Conservation (phyloP, 2,888 invertebrate species). For the Zaprionus obscuricornis region DNA sequence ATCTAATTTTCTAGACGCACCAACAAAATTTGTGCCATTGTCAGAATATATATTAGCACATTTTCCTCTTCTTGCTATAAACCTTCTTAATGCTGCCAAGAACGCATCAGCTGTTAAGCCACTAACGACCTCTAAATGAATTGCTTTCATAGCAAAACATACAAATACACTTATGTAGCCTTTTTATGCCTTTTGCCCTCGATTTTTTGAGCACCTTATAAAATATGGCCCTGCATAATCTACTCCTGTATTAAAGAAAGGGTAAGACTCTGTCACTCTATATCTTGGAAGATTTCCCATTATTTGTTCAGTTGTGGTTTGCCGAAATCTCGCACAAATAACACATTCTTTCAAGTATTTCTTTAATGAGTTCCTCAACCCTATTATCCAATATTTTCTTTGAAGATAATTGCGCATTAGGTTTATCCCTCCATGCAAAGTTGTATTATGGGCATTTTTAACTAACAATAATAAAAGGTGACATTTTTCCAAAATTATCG, state of each 20-base stretch:
- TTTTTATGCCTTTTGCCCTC: background rate
- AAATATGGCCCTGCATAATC: slow-evolving; percentile 1
- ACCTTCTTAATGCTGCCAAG: no score
- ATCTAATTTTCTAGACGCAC: no score
- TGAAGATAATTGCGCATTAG: background rate
- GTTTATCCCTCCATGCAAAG: no score
- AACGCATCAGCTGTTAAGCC: background rate
- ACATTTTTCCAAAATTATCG: background rate
- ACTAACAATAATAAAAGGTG: background rate
- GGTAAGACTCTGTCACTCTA: background rate
- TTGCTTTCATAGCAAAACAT: background rate
- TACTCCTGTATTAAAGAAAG: background rate
- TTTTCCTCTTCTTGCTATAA: no score
- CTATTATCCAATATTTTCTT: slow-evolving; percentile 3
- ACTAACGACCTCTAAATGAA: slow-evolving; percentile 2
- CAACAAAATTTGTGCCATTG: no score
- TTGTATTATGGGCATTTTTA: background rate
- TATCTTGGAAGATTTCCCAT: background rate
- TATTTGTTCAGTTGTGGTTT: background rate
- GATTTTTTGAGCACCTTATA: background rate
- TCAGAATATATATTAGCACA: no score
- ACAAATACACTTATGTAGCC: background rate
- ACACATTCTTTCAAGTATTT: background rate
- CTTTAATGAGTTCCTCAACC: no score
- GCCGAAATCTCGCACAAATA: background rate